Percentiles rank a stretch among this genome's conserved stretches.
phyloP scores from a whole-genome alignment of 2,797 vertebrate genomes.

The Lepilemur septentrionalis region DNA sequence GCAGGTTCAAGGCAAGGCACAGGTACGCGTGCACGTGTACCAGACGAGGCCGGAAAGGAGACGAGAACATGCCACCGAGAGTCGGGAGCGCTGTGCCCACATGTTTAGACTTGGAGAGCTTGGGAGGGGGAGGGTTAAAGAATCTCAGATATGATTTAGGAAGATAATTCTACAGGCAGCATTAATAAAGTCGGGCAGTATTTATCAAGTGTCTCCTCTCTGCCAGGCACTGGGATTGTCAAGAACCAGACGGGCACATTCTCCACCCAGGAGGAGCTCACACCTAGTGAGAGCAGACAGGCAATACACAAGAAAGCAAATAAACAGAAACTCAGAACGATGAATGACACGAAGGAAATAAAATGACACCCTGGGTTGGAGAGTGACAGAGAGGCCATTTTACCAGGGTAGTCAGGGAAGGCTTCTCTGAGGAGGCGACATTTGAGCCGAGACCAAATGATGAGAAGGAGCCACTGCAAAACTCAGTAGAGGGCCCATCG shows the following conservation, averaged over 20 bases:
- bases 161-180: neutral
- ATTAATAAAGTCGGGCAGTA: neutral
- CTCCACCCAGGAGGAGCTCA: neutral
- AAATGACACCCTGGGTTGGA: too few species aligned
- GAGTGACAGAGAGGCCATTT: neutral
- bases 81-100: neutral
- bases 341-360: neutral
- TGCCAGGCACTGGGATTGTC: neutral
- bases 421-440: neutral
- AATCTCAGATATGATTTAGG: neutral
- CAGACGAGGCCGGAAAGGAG: neutral
- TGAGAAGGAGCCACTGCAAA: neutral
- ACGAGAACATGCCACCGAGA: too few species aligned
- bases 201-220: neutral
- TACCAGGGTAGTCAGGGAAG: neutral
- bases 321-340: accelerated
- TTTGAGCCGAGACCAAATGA: neutral
- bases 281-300: neutral
- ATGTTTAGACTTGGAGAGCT: neutral
- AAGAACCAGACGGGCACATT: neutral
- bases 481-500: neutral
- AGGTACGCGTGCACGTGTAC: neutral
- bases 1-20: neutral
- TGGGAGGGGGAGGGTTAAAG: neutral
- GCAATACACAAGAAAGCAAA: neutral